These are phyloP conservation scores for Petrocephalus microphthalmus DNA, from an alignment of 2,113 vertebrate genomes.

Conservation along the genomic window DNA sequence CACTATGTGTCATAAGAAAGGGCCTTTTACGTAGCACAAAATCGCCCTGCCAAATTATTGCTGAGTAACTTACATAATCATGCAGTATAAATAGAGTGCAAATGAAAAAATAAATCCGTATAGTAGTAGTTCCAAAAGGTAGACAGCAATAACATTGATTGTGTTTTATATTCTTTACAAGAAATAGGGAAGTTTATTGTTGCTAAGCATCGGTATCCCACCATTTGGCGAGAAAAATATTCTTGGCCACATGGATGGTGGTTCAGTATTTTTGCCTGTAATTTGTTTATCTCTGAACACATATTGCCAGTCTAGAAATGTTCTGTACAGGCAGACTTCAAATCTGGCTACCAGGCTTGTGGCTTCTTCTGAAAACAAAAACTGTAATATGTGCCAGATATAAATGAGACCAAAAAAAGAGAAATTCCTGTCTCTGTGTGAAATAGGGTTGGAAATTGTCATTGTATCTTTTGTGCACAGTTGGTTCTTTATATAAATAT, in stretches of 20 bases:
- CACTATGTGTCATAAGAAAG: background rate
- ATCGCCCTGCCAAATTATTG: background rate
- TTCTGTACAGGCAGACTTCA: background rate
- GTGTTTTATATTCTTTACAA: background rate
- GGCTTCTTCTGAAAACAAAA: slow-evolving; percentile 1
- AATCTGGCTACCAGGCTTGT: background rate
- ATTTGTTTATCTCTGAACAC: slow-evolving; percentile 17
- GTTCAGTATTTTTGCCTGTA: slow-evolving; percentile 11
- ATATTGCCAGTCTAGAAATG: slow-evolving; percentile 14
- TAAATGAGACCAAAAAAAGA: background rate
- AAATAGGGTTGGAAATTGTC: background rate
- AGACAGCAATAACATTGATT: background rate
- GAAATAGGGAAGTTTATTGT: background rate
- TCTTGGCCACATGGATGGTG: background rate
- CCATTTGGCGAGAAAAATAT: background rate
- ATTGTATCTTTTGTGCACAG: background rate
- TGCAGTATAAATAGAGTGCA: background rate
- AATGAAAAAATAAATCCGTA: background rate
- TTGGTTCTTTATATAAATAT: background rate
- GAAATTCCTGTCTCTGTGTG: background rate
- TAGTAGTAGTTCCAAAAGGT: background rate
- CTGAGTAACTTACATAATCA: background rate
- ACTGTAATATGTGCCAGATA: background rate
- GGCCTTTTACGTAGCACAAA: background rate
- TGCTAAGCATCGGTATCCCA: background rate